A percentile compares a stretch with the other conserved stretches of the same genome.
Conservation (phyloP, 2,888 invertebrate genomes). For the Punctoribates punctum region DNA sequence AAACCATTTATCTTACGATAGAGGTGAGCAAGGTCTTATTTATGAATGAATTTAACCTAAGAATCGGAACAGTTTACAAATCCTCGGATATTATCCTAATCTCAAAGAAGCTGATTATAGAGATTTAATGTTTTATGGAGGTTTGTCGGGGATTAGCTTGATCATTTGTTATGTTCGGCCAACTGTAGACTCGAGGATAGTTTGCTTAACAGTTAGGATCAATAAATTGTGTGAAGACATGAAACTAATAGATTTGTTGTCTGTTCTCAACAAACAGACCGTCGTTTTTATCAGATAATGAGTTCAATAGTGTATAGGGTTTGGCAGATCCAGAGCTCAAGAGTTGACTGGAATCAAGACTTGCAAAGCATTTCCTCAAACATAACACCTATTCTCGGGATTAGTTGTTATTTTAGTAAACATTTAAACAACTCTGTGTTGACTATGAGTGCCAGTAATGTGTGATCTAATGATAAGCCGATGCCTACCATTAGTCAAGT, state of each 20-base stretch:
- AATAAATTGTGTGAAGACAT: conserved; percentile 25
- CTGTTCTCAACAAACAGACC: neutral
- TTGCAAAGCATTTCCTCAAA: neutral
- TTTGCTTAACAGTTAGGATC: conserved; percentile 1
- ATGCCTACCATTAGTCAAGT: conserved; percentile 5
- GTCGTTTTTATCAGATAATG: conserved; percentile 22
- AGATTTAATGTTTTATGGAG: too few relatives aligned
- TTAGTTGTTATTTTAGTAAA: conserved; percentile 1
- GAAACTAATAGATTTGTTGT: conserved; percentile 9
- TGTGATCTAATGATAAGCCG: conserved; percentile 11
- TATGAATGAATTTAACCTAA: too few relatives aligned
- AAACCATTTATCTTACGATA: too few relatives aligned
- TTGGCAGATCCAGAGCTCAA: neutral
- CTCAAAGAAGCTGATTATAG: too few relatives aligned
- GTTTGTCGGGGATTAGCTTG: too few relatives aligned
- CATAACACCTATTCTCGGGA: neutral
- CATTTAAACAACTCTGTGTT: conserved; percentile 1
- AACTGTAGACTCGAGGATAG: neutral
- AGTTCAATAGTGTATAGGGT: neutral
- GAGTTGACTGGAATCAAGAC: neutral
- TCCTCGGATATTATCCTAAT: too few relatives aligned
- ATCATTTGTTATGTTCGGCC: too few relatives aligned
- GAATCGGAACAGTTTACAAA: too few relatives aligned
- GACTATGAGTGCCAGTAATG: conserved; percentile 8
- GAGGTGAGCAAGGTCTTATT: too few relatives aligned